Conservation (phyloP, 37 sponge, comb jelly and placozoan species). For the Axinella damicornis region DNA sequence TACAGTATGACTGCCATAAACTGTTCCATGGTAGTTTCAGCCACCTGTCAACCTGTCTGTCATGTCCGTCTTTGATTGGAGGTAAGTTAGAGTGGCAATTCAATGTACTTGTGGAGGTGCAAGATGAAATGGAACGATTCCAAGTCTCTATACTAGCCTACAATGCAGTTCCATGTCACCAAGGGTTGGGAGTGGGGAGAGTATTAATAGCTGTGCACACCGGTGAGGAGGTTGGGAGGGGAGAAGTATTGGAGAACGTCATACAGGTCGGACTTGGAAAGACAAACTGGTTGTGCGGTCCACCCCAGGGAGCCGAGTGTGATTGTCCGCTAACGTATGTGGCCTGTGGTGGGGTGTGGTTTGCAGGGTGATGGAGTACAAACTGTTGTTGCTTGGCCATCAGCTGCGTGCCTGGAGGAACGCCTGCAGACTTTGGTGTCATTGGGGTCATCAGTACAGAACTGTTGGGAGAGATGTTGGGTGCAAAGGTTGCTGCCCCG, state of each 20-base stretch:
- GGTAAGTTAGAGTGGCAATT: no score
- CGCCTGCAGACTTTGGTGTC: constrained; percentile 77
- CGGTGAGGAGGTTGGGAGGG: constrained; percentile 44
- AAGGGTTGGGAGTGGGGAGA: no score
- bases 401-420: constrained; percentile 40
- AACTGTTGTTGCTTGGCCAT: constrained; percentile 34
- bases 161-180: no score
- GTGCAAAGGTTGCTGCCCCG: constrained; percentile 42
- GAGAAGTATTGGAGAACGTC: constrained; percentile 54
- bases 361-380: constrained; percentile 67
- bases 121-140: no score
- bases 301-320: constrained; percentile 59
- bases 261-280: constrained; percentile 69
- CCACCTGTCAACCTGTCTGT: no score
- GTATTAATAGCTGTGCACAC: not conserved
- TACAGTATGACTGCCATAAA: no score
- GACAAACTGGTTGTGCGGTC: constrained; percentile 81
- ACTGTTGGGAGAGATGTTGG: constrained; percentile 68
- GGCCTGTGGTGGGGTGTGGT: constrained; percentile 33
- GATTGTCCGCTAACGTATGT: constrained; percentile 11
- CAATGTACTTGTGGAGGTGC: no score
- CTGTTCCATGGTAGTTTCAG: no score
- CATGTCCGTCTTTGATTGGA: no score
- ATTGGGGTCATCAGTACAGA: constrained; percentile 78
- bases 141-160: no score